A percentile compares a stretch with the other conserved stretches of the same genome.
These are phyloP conservation scores for Eupithecia exiguata DNA, from an alignment of 2,888 invertebrate species.

Conservation along the genomic window DNA sequence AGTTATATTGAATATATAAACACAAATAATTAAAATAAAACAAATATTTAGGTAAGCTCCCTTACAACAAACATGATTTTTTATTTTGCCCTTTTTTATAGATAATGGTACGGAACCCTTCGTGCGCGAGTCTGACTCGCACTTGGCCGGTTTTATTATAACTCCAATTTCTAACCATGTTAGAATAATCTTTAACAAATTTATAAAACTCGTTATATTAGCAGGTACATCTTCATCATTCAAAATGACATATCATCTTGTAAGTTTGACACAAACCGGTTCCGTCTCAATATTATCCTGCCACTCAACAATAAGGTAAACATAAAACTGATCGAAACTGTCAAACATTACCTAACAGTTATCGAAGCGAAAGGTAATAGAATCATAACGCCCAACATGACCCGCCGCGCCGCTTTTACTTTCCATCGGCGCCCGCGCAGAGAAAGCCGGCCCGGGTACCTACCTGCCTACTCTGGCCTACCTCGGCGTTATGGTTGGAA, in stretches of 20 bases:
- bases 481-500: not conserved
- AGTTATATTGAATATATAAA: too few relatives aligned
- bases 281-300: not conserved
- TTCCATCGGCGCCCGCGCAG: conserved; percentile 38
- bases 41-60: too few relatives aligned
- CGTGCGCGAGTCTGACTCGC: too few relatives aligned
- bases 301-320: not conserved
- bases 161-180: not conserved
- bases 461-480: conserved; percentile 2
- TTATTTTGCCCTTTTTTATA: too few relatives aligned
- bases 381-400: conserved; percentile 35
- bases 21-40: too few relatives aligned
- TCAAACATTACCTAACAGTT: conserved; percentile 42
- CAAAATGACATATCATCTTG: not conserved
- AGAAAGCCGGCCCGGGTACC: conserved; percentile 18
- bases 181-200: not conserved
- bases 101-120: too few relatives aligned
- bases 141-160: too few relatives aligned
- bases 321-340: conserved; percentile 16
- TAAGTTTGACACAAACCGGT: not conserved
- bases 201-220: not conserved
- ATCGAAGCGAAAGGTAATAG: conserved; percentile 39
- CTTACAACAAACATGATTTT: too few relatives aligned
- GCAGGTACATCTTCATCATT: not conserved
- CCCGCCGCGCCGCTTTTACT: conserved; percentile 48